Evolutionary conservation across 1,140 invertebrate genomes (phyloP), one percentile per base, ranked within the genome.

Genomic region (Zaprionus nigranus): DNA sequence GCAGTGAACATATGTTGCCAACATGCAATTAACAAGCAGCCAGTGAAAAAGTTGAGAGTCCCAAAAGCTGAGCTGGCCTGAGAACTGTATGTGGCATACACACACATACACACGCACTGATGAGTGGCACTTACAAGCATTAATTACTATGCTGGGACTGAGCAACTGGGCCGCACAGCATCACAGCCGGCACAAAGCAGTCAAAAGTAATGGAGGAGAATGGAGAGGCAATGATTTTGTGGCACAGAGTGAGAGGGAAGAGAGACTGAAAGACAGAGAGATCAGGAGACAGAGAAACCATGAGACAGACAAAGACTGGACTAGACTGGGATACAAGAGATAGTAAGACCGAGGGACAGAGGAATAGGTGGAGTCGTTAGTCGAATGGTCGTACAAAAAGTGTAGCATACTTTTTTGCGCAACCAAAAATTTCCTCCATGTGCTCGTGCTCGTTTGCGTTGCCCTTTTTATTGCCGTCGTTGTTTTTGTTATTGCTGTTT

Each of bases 1-100:
- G 22, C 20, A 70, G 81, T 57, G 34, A 84, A 75, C 83, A 78
- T 82, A 80, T 88, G 83, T 63, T 64, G 69, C 17, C 43, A 75
- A 75, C 84, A 81, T 75, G 83, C 83, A 87, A 87, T 87, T 87
- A 87, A 88, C 78, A 83, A 81, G 54, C 70, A 66, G 67, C 60
- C 49, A 28, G 49, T 58, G 46, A 68, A 72, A 72, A 67, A 66
- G 53, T 59, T 58, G 46, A 80, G 49, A 70, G 57, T 67, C 12
- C 46, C 24, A 20, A 69, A 46, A 65, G 26, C 56, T 43, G 36
- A 66, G 66, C 66, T 68, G 9, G 9, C 30, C 30, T 34, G 38
- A 40, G 38, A 17, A 34, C 30, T 34, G 30, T 43, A n/a, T 67
- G 67, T 82, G 65, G 78, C 78, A 86, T 78, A 43, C 60, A 75